Evolutionary conservation across 2,113 vertebrate genomes (phyloP).

Genomic region (Podarcis muralis): DNA sequence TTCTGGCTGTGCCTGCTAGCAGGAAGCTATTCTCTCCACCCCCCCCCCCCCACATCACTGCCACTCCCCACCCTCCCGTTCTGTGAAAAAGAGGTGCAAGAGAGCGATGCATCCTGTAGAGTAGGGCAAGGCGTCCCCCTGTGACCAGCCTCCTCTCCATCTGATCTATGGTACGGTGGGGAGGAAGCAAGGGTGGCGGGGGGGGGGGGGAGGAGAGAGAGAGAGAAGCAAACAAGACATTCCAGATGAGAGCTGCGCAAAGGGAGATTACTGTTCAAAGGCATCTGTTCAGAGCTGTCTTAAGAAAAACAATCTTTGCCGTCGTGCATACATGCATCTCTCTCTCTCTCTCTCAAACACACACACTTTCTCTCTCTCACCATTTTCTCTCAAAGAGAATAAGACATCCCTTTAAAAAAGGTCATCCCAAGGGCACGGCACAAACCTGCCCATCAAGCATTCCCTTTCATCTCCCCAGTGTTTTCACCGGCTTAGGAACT

Average conservation of each 20-base stretch:
- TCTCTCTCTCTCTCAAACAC: too few species aligned
- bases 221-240: not conserved
- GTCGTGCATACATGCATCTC: not conserved
- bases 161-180: slow-evolving; percentile 13
- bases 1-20: fast-evolving
- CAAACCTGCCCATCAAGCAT: slow-evolving; percentile 60
- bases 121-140: not conserved
- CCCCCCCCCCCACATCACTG: not conserved
- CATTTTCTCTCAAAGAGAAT: slow-evolving; percentile 45
- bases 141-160: slow-evolving; percentile 33
- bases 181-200: not conserved
- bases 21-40: fast-evolving
- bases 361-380: not conserved
- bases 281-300: slow-evolving; percentile 12
- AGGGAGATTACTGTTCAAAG: slow-evolving; percentile 22
- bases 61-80: not conserved
- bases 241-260: not conserved
- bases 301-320: not conserved
- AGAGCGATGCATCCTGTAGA: not conserved
- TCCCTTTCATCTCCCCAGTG: slow-evolving; percentile 70
- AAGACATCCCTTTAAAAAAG: slow-evolving; percentile 56
- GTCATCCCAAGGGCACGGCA: slow-evolving; percentile 67
- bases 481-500: slow-evolving; percentile 58
- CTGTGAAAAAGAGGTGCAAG: not conserved
- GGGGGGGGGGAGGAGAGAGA: not conserved